phyloP scores from a whole-genome alignment of 2,888 invertebrate species.

The Leptothorax acervorum region DNA sequence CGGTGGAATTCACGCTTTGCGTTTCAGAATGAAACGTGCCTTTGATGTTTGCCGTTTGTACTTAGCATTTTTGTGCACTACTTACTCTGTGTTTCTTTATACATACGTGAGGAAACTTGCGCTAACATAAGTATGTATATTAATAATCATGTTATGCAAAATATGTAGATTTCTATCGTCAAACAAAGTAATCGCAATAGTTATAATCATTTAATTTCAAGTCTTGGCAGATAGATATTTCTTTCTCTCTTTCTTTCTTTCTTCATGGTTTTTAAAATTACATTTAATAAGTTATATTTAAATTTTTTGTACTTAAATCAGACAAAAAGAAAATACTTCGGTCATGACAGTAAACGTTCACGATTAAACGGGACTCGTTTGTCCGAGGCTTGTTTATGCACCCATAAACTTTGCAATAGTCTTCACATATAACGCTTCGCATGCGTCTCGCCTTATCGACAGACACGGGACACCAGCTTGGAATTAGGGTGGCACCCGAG shows the following conservation, averaged over 20 bases:
- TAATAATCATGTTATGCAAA: neutral
- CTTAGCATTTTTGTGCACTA: constrained; percentile 2
- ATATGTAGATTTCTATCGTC: neutral
- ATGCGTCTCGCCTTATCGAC: constrained; percentile 34
- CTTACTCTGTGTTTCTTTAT: neutral
- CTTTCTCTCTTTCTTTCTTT: neutral
- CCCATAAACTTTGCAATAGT: neutral
- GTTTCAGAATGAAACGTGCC: neutral
- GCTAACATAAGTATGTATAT: neutral
- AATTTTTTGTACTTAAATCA: neutral
- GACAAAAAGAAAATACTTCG: neutral
- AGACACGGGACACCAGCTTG: constrained; percentile 53
- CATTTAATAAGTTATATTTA: neutral
- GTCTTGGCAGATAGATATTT: neutral
- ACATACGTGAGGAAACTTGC: neutral
- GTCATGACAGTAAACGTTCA: neutral
- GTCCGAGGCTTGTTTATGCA: neutral
- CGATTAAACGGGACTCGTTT: neutral
- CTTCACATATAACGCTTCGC: neutral
- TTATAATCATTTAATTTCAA: constrained; percentile 4
- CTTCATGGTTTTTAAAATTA: neutral
- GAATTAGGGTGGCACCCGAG: constrained; percentile 51
- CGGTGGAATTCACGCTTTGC: constrained; percentile 18
- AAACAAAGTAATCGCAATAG: neutral
- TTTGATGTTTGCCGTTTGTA: constrained; percentile 26